Evolutionary conservation across 2,888 invertebrate species (phyloP).

Genomic region (Drosophila kuntzei): DNA sequence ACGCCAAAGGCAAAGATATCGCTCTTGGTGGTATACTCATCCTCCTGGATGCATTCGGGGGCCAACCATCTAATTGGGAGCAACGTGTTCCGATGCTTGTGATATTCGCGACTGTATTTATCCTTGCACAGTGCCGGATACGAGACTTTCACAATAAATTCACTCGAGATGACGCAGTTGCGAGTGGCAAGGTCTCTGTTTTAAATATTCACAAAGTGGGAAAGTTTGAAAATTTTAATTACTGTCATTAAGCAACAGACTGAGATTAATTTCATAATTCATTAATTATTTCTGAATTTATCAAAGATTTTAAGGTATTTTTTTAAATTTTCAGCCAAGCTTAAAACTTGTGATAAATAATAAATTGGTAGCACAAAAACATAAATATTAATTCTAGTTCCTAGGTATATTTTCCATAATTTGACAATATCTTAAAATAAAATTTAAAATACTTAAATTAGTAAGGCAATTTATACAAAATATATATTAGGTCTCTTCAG

Average conservation of each 20-base stretch:
- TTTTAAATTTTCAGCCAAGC: too few relatives aligned
- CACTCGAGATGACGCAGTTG: slow-evolving; percentile 94
- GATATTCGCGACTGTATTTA: slow-evolving; percentile 96
- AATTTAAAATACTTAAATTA: too few relatives aligned
- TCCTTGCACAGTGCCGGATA: slow-evolving; percentile 92
- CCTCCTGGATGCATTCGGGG: slow-evolving; percentile 94
- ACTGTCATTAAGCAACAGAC: slow-evolving; percentile 18
- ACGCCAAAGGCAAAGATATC: slow-evolving; percentile 97
- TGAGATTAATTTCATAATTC: background rate
- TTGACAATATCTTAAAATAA: too few relatives aligned
- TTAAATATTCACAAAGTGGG: background rate
- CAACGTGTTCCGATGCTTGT: slow-evolving; percentile 92
- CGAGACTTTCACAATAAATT: slow-evolving; percentile 92
- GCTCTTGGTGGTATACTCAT: slow-evolving; percentile 96
- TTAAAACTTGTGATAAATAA: too few relatives aligned
- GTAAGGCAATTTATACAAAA: too few relatives aligned
- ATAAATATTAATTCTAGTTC: too few relatives aligned
- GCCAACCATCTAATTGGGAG: slow-evolving; percentile 97
- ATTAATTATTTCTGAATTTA: background rate
- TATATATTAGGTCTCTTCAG: too few relatives aligned
- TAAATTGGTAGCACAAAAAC: too few relatives aligned
- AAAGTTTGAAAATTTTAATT: slow-evolving; percentile 34
- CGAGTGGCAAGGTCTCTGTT: slow-evolving; percentile 94
- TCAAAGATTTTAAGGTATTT: background rate
- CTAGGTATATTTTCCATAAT: too few relatives aligned